Evolutionary conservation across 2,113 vertebrate genomes (phyloP).

Genomic region (Plecturocebus donacophilus): DNA sequence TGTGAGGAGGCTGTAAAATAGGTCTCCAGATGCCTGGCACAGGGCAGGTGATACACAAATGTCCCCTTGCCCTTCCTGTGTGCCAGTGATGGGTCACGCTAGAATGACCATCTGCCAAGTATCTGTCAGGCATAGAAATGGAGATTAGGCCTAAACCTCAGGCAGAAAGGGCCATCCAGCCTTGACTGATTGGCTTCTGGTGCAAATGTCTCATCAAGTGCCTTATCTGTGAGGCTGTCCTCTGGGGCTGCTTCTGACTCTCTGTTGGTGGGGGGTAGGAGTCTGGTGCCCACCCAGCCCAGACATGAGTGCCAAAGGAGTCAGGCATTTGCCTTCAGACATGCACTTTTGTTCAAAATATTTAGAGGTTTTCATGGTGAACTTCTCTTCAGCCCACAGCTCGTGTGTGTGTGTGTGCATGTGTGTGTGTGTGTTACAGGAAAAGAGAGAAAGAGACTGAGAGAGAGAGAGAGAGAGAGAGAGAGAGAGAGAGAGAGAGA

Average conservation of each 20-base stretch:
- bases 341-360: not conserved
- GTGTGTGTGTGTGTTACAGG: not conserved
- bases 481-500: not conserved
- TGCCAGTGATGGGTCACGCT: not conserved
- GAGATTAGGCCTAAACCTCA: not conserved
- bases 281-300: slow-evolving; percentile 42
- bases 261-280: accelerated
- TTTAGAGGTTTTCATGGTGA: not conserved
- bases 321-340: not conserved
- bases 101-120: not conserved
- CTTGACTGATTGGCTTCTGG: not conserved
- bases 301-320: not conserved
- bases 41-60: not conserved
- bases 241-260: not conserved
- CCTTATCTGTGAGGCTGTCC: accelerated
- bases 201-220: no score
- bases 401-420: no score
- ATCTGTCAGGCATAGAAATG: not conserved
- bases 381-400: not conserved
- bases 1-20: not conserved
- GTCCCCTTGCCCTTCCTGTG: not conserved
- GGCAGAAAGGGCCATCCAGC: not conserved
- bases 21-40: not conserved
- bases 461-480: not conserved
- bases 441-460: no score